phyloP scores from a whole-genome alignment of 1,140 invertebrate species.

The Andricus grossulariae region DNA sequence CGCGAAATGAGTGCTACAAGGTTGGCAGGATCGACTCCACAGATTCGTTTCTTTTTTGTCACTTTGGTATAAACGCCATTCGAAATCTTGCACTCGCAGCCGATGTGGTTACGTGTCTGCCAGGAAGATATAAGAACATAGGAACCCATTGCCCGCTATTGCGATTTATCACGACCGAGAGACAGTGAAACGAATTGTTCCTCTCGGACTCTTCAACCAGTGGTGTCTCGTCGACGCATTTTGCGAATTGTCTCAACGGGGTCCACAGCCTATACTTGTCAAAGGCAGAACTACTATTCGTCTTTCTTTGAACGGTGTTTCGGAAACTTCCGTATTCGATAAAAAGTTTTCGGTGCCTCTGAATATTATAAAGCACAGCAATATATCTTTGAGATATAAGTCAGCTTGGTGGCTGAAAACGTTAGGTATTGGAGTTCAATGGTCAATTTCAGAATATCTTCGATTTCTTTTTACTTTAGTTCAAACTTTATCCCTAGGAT shows the following conservation, averaged over 20 bases:
- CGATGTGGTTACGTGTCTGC: constrained; percentile 33
- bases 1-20: not conserved
- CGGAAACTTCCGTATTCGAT: not conserved
- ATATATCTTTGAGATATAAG: not conserved
- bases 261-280: not conserved
- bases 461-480: not conserved
- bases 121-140: constrained; percentile 38
- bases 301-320: not conserved
- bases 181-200: constrained; percentile 68
- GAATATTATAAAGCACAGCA: constrained; percentile 5
- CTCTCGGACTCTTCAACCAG: constrained; percentile 48
- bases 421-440: not conserved
- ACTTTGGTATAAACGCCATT: constrained; percentile 3
- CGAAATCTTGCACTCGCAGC: constrained; percentile 13
- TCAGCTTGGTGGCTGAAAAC: not conserved
- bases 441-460: not conserved
- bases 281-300: not conserved
- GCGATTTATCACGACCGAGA: constrained; percentile 65
- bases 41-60: constrained; percentile 4
- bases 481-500: not conserved
- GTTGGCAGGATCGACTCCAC: not conserved
- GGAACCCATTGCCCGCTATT: constrained; percentile 56
- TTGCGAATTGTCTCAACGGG: constrained; percentile 36
- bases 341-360: not conserved
- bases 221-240: constrained; percentile 50